Base-by-base conservation (phyloP, 2,113 vertebrate species). In the Regulus satrapa region DNA sequence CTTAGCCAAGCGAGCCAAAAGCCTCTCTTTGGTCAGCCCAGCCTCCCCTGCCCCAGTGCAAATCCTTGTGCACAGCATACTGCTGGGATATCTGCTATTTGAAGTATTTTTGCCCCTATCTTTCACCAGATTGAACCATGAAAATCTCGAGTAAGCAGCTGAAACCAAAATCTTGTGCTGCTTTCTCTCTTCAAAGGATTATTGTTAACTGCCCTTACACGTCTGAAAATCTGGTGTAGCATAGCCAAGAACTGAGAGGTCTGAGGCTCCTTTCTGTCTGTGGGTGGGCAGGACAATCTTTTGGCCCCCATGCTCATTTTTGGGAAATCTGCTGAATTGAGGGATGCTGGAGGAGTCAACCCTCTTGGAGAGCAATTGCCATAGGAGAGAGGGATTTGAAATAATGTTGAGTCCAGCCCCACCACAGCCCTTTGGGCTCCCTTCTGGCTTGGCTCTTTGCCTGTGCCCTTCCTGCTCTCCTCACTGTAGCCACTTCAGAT, bases 11-110 rank as follows among this genome's bases (percentile, higher is more conserved):
- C n/a, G n/a, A n/a, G n/a, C n/a, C n/a, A n/a, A n/a, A n/a, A n/a
- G n/a, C n/a, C n/a, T n/a, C n/a, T n/a, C n/a, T n/a, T 62, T 66
- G 49, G 36, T 73, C 76, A 49, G 10, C 46, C 31, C 45, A 67
- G 4, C 28, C 10, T 68, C 21, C 3, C 19, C 3, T 2, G 5
- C 17, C 16, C 14, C 18, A 14, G 0, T 23, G 7, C 43, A 67
- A 55, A 62, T 36, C 56, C 24, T 10, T 34, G 16, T 69, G 61
- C 31, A 75, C 58, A 55, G 34, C 8, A 6, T 2, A 28, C n/a
- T 3, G 15, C 62, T 32, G 46, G 31, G 13, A 34, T n/a, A n/a
- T 72, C 32, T 64, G 13, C 8, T 41, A 0, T 49, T 80, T 21
- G 32, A 61, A 38, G 21, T 34, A 1, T 4, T 94, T 76, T 74